Evolutionary conservation across 2,113 vertebrate species (phyloP).

Genomic region (Lonchura striata): DNA sequence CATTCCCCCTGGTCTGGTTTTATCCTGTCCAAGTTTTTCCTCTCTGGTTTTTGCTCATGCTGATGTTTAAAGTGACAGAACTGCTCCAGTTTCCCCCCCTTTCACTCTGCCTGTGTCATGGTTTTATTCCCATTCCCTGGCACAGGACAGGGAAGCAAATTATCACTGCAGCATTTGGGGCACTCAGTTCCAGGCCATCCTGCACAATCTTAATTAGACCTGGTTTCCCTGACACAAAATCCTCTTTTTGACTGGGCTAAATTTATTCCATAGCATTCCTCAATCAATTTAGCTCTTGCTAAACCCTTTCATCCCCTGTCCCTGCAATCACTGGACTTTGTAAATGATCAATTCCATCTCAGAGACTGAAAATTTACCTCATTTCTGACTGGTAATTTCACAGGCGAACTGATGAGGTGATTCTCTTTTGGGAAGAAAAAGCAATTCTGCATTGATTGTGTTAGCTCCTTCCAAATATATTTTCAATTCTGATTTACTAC

Average conservation of each 20-base stretch:
- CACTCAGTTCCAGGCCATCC: background rate
- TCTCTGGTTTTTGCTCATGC: background rate
- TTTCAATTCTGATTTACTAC: background rate
- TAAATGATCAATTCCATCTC: background rate
- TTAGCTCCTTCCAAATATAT: background rate
- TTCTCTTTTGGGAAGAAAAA: background rate
- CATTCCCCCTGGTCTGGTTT: background rate
- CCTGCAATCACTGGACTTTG: background rate
- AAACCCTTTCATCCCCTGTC: background rate
- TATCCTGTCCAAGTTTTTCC: fast-evolving
- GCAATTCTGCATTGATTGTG: background rate
- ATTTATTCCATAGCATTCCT: background rate
- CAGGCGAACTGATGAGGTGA: background rate
- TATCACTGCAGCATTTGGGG: background rate
- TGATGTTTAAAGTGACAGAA: background rate
- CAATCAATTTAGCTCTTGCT: background rate
- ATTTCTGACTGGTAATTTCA: background rate
- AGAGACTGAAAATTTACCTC: background rate
- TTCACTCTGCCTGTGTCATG: background rate
- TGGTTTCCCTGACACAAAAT: background rate
- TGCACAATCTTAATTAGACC: background rate
- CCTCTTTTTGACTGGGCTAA: background rate
- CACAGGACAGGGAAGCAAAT: background rate
- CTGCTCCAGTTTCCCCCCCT: background rate
- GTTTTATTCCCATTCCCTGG: background rate